phyloP scores from a whole-genome alignment of 2,113 vertebrate species.

The Lepus timidus region DNA sequence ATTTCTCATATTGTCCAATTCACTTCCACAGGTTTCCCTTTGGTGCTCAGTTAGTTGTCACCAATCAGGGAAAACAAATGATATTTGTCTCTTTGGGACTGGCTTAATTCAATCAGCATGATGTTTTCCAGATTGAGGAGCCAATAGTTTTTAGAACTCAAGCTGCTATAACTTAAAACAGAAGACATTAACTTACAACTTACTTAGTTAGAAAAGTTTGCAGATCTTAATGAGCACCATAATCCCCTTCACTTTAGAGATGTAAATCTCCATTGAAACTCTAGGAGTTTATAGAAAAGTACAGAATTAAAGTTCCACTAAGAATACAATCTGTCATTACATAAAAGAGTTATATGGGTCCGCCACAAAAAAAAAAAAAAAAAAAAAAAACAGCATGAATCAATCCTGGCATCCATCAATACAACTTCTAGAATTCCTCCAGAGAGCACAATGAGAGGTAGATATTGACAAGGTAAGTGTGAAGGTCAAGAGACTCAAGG shows the following conservation, averaged over 20 bases:
- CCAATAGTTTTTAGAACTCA: slow-evolving; percentile 28
- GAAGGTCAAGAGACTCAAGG: slow-evolving; percentile 37
- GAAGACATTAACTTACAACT: slow-evolving; percentile 52
- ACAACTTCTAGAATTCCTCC: slow-evolving; percentile 45
- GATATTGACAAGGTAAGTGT: neutral
- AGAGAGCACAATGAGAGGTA: neutral
- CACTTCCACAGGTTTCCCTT: too few relatives aligned
- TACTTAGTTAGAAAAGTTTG: slow-evolving; percentile 55
- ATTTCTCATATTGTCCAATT: too few relatives aligned
- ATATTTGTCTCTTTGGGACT: too few relatives aligned
- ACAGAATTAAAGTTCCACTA: neutral
- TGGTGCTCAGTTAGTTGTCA: too few relatives aligned
- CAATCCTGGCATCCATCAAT: neutral
- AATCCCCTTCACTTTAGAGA: slow-evolving; percentile 30
- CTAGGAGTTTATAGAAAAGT: neutral
- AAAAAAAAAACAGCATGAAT: neutral
- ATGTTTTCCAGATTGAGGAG: neutral
- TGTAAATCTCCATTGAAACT: neutral
- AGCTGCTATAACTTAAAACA: slow-evolving; percentile 57
- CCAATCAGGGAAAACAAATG: too few relatives aligned
- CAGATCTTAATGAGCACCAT: slow-evolving; percentile 35
- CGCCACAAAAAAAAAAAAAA: neutral
- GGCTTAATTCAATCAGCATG: too few relatives aligned
- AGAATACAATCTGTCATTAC: slow-evolving; percentile 21
- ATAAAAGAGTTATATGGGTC: neutral